Evolutionary conservation across 2,797 vertebrate genomes (phyloP), one percentile per base, ranked within the genome.

Genomic region (Anabas testudineus): DNA sequence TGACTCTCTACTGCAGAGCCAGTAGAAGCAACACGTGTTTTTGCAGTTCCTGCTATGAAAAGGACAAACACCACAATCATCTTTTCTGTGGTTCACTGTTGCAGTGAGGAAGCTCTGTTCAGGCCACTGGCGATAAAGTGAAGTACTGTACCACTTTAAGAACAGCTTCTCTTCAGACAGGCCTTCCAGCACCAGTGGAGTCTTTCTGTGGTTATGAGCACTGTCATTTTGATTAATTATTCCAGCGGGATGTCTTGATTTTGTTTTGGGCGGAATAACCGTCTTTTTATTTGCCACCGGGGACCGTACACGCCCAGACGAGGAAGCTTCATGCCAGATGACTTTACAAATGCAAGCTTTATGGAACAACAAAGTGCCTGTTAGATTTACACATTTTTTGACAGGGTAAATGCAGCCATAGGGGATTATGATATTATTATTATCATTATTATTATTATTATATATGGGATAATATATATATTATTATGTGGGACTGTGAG

Each of bases 311-410:
- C 59, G 28, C 60, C 46, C 41, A 66, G 41, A 75, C 7, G 39
- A 64, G 47, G 45, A 45, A 7, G 4, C 49, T 67, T 65, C 26
- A 45, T 28, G 39, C 67, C 45, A 79, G 55, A 60, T 54, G 37
- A 49, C 48, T 45, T 57, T 21, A 62, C 57, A 67, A 61, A 71
- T 48, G 21, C 24, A 49, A 59, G 56, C 24, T 61, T 81, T 46
- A 55, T 14, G 28, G 41, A 61, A 58, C 36, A 76, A 34, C 22
- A 12, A 61, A 37, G 71, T 74, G 71, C 62, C 69, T 79, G 76
- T 66, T 72, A 58, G 19, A 49, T 53, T 53, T 51, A 37, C 10
- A 48, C 18, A 28, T 26, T 65, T n/a, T 70, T 15, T 53, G 39
- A 71, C 52, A 34, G 47, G 19, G 19, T 64, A 19, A 49, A 46